A percentile compares a stretch with the other conserved stretches of the same genome.
Conservation (phyloP, 2,888 invertebrate genomes). For the Hyposoter didymator region DNA sequence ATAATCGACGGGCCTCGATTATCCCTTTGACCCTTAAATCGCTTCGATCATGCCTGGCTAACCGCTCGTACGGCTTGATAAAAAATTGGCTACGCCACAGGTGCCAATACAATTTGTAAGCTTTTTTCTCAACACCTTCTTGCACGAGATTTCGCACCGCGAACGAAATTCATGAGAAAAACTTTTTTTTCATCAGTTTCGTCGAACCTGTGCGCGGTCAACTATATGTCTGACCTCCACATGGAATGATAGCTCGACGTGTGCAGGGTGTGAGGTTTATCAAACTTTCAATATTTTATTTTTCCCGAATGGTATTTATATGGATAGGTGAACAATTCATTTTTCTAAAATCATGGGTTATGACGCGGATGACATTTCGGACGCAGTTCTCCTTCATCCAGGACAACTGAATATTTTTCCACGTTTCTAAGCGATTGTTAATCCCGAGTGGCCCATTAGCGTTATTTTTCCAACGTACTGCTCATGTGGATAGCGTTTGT, state of each 20-base stretch:
- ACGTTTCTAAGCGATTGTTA: not conserved
- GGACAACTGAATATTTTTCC: constrained; percentile 13
- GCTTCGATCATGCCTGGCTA: constrained; percentile 50
- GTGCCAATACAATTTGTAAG: constrained; percentile 53
- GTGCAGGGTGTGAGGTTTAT: not conserved
- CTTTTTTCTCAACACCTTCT: constrained; percentile 15
- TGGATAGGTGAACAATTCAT: no score
- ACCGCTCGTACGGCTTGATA: constrained; percentile 36
- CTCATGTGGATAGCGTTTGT: constrained; percentile 63
- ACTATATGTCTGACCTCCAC: not conserved
- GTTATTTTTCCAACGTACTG: constrained; percentile 27
- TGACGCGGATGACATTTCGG: no score
- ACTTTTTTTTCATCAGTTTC: not conserved
- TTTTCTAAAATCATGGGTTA: no score
- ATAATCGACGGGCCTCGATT: constrained; percentile 63
- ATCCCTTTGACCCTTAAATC: constrained; percentile 65
- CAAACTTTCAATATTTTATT: not conserved
- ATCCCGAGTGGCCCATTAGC: constrained; percentile 33
- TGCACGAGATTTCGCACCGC: constrained; percentile 8
- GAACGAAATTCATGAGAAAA: not conserved
- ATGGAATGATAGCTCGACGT: not conserved
- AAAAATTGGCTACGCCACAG: constrained; percentile 48
- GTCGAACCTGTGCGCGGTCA: not conserved
- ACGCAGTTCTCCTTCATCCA: not conserved
- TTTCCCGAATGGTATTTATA: not conserved